Evolutionary conservation across 2,797 vertebrate genomes (phyloP).

Genomic region (Platyrinchus mystaceus): DNA sequence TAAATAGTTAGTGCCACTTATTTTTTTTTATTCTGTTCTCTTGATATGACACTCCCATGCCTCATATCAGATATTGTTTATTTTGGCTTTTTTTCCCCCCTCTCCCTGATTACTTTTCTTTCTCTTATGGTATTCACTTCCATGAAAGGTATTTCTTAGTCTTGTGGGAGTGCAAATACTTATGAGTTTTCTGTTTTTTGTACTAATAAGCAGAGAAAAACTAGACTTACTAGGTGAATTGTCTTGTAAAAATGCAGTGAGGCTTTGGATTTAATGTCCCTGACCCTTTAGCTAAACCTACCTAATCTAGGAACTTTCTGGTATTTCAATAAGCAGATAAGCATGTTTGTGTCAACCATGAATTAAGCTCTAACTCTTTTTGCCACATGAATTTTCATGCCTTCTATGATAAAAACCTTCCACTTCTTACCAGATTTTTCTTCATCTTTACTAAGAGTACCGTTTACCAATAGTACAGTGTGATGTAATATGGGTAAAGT

Average conservation of each 20-base stretch:
- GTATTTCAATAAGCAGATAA: not conserved
- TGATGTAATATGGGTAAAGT: not conserved
- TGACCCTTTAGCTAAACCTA: not conserved
- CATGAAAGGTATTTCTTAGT: not conserved
- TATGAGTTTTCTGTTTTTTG: not conserved
- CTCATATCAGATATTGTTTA: not conserved
- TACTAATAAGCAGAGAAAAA: not conserved
- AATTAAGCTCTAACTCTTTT: not conserved
- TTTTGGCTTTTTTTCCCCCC: not conserved
- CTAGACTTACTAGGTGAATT: not conserved
- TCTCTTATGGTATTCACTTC: not conserved
- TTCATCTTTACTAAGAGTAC: not conserved
- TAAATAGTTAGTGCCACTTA: not conserved
- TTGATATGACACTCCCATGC: not conserved
- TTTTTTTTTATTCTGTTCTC: not conserved
- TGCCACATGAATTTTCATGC: not conserved
- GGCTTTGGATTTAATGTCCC: not conserved
- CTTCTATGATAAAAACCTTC: not conserved
- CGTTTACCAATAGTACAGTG: not conserved
- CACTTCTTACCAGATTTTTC: not conserved
- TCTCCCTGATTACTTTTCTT: not conserved
- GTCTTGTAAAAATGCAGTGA: not conserved
- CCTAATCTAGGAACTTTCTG: not conserved
- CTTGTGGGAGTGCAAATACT: not conserved
- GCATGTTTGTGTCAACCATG: not conserved